phyloP scores from a whole-genome alignment of 2,113 vertebrate genomes.

The Trichomycterus rosablanca region DNA sequence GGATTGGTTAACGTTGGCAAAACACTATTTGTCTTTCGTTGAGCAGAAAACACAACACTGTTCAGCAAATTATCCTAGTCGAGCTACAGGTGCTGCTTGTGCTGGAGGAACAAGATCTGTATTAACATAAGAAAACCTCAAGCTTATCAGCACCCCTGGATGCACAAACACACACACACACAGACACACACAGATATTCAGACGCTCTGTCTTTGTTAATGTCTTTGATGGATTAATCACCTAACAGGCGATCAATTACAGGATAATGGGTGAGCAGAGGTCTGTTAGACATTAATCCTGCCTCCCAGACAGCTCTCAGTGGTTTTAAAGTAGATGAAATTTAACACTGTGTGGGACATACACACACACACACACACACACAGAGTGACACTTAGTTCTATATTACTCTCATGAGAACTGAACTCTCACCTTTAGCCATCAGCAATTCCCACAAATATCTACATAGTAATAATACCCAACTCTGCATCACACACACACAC shows the following conservation, averaged over 20 bases:
- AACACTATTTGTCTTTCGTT: no score
- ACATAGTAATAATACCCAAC: slow-evolving; percentile 38
- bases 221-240: slow-evolving; percentile 41
- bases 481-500: slow-evolving; percentile 5
- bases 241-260: slow-evolving; percentile 40
- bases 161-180: background rate
- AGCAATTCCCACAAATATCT: slow-evolving; percentile 41
- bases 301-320: slow-evolving; percentile 31
- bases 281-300: slow-evolving; percentile 39
- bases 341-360: slow-evolving; percentile 14
- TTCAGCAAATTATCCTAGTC: slow-evolving; percentile 7
- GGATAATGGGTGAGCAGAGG: slow-evolving; percentile 38
- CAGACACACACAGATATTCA: slow-evolving; percentile 17
- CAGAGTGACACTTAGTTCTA: slow-evolving; percentile 15
- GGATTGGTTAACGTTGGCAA: no score
- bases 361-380: slow-evolving; percentile 30
- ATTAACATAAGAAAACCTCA: slow-evolving; percentile 25
- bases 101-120: background rate
- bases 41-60: background rate
- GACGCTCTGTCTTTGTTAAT: slow-evolving; percentile 37
- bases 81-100: background rate
- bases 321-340: slow-evolving; percentile 35
- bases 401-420: slow-evolving; percentile 13
- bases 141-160: slow-evolving; percentile 23
- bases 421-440: slow-evolving; percentile 40